Evolutionary conservation across 1,140 invertebrate genomes (phyloP).

Genomic region (Orchesella cincta): DNA sequence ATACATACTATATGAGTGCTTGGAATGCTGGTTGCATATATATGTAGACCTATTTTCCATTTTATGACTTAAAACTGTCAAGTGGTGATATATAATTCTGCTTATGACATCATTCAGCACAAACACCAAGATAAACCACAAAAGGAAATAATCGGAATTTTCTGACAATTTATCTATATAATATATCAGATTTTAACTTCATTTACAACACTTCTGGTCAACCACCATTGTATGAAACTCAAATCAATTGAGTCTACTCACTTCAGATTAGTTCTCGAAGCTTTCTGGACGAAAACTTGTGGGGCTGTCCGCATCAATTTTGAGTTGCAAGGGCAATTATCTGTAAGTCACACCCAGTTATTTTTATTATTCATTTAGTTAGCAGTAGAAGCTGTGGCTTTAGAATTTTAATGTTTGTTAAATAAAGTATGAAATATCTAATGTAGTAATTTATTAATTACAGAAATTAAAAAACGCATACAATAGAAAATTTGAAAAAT

Average conservation of each 20-base stretch:
- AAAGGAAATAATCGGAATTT: conserved; percentile 25
- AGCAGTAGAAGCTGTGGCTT: no score
- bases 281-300: no score
- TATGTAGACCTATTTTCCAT: conserved; percentile 12
- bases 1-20: neutral
- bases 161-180: neutral
- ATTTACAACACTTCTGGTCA: neutral
- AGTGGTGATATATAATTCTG: conserved; percentile 14
- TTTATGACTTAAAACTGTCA: conserved; percentile 19
- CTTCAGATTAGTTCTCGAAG: neutral
- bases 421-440: no score
- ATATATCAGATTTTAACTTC: neutral
- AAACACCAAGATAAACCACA: conserved; percentile 27
- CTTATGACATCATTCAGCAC: conserved; percentile 17
- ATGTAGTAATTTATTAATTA: no score
- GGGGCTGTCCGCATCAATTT: no score
- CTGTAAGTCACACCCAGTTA: no score
- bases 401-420: no score
- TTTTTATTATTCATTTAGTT: no score
- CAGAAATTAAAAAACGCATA: no score
- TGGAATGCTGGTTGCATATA: neutral
- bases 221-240: neutral
- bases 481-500: no score
- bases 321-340: no score
- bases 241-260: neutral